phyloP scores from a whole-genome alignment of 1,140 invertebrate species.

The Nymphalis io region DNA sequence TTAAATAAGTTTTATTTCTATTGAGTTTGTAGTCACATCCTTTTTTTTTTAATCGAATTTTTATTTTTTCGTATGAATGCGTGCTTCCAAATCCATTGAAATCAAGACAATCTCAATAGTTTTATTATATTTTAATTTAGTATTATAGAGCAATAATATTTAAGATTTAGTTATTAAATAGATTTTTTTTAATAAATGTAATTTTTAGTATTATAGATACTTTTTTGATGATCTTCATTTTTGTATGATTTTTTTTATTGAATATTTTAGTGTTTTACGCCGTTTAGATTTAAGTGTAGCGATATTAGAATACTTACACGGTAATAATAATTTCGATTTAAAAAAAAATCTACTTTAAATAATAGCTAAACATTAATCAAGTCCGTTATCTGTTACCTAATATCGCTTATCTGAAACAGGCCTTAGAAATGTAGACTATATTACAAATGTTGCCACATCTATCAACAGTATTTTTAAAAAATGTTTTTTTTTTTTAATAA shows the following conservation, averaged over 20 bases:
- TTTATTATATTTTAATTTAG: constrained; percentile 23
- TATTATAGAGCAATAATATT: constrained; percentile 16
- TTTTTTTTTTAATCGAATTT: constrained; percentile 24
- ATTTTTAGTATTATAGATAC: neutral
- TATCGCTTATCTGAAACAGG: no score
- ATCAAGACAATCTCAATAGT: constrained; percentile 27
- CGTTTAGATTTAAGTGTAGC: no score
- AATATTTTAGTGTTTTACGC: neutral
- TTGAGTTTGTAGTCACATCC: constrained; percentile 41
- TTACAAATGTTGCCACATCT: no score
- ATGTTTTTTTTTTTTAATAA: no score
- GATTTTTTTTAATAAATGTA: constrained; percentile 13
- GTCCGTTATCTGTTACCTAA: no score
- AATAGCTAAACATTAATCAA: no score
- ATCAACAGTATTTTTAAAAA: no score
- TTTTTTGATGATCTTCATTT: constrained; percentile 21
- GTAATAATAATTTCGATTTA: no score
- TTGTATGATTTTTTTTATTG: neutral
- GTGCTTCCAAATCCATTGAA: constrained; percentile 6
- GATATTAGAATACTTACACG: no score
- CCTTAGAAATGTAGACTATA: no score
- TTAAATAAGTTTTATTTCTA: constrained; percentile 29
- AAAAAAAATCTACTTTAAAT: no score
- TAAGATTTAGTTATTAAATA: constrained; percentile 12
- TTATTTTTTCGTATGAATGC: constrained; percentile 2